Evolutionary conservation across 2,888 invertebrate genomes (phyloP).

Genomic region (Apomyelois bistriatella): DNA sequence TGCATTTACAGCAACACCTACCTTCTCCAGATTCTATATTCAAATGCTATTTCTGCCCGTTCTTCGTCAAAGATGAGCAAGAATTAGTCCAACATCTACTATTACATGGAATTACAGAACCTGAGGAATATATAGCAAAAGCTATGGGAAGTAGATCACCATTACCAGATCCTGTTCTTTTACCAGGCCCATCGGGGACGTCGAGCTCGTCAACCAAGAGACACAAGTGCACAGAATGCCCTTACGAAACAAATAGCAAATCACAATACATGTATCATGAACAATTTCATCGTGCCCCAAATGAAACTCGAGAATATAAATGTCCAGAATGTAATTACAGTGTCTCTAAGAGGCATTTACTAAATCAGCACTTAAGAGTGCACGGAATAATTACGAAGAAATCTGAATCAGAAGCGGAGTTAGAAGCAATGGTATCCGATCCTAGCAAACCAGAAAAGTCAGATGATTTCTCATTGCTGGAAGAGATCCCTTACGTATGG

Average conservation of each 20-base stretch:
- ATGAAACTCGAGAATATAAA: slow-evolving; percentile 85
- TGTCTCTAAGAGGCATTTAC: slow-evolving; percentile 87
- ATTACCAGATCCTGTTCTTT: slow-evolving; percentile 32
- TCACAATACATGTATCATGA: slow-evolving; percentile 93
- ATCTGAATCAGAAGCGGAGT: slow-evolving; percentile 62
- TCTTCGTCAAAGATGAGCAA: slow-evolving; percentile 85
- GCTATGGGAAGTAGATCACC: slow-evolving; percentile 63
- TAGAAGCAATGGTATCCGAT: slow-evolving; percentile 47
- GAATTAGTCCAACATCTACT: slow-evolving; percentile 84
- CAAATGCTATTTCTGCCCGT: slow-evolving; percentile 91
- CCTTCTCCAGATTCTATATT: slow-evolving; percentile 84
- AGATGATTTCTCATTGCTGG: slow-evolving; percentile 51
- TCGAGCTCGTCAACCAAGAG: slow-evolving; percentile 75
- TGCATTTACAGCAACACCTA: slow-evolving; percentile 85
- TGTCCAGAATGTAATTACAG: slow-evolving; percentile 91
- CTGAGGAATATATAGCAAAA: slow-evolving; percentile 77
- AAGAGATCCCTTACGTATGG: slow-evolving; percentile 87
- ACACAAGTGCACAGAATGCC: slow-evolving; percentile 89
- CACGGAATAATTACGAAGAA: slow-evolving; percentile 81
- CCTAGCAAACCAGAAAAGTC: slow-evolving; percentile 38
- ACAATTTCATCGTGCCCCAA: slow-evolving; percentile 87
- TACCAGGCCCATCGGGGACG: slow-evolving; percentile 18
- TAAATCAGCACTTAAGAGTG: slow-evolving; percentile 91
- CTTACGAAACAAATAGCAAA: slow-evolving; percentile 91
- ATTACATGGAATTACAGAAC: slow-evolving; percentile 82